Percentiles rank a stretch among this genome's conserved stretches.
These are phyloP conservation scores for Crocuta crocuta DNA, from an alignment of 2,113 vertebrate species.

Conservation along the genomic window DNA sequence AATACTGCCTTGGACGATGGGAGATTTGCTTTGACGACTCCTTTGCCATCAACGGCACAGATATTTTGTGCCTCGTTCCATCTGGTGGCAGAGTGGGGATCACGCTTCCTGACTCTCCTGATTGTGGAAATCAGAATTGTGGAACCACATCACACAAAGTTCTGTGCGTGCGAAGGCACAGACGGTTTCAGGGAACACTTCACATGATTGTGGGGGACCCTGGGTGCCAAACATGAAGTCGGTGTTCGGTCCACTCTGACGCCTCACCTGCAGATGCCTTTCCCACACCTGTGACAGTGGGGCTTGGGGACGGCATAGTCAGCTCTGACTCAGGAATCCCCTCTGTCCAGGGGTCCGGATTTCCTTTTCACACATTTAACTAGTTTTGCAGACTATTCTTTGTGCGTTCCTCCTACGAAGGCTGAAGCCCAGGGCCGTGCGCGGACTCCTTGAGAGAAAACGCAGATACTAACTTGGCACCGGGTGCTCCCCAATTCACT, in stretches of 20 bases:
- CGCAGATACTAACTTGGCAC: neutral
- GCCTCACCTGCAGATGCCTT: rapidly evolving
- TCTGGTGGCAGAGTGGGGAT: neutral
- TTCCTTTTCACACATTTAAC: neutral
- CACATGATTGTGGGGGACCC: neutral
- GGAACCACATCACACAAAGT: neutral
- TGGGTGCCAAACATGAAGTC: rapidly evolving
- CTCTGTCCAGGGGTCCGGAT: rapidly evolving
- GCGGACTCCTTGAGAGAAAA: neutral
- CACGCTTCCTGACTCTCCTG: neutral
- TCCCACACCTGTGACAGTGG: neutral
- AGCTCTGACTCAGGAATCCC: rapidly evolving
- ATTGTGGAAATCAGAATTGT: neutral
- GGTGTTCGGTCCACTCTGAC: neutral
- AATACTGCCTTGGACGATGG: neutral
- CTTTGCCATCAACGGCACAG: neutral
- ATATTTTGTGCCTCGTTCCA: rapidly evolving
- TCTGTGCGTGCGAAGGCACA: neutral
- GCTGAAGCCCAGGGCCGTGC: rapidly evolving
- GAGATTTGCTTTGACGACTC: neutral
- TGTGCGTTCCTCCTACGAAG: rapidly evolving
- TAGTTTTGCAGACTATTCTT: rapidly evolving
- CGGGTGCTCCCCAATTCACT: rapidly evolving
- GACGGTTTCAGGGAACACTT: neutral
- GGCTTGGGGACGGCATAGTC: rapidly evolving